Evolutionary conservation across 2,888 invertebrate genomes (phyloP).

Genomic region (Vannuccia rotundouncinata): DNA sequence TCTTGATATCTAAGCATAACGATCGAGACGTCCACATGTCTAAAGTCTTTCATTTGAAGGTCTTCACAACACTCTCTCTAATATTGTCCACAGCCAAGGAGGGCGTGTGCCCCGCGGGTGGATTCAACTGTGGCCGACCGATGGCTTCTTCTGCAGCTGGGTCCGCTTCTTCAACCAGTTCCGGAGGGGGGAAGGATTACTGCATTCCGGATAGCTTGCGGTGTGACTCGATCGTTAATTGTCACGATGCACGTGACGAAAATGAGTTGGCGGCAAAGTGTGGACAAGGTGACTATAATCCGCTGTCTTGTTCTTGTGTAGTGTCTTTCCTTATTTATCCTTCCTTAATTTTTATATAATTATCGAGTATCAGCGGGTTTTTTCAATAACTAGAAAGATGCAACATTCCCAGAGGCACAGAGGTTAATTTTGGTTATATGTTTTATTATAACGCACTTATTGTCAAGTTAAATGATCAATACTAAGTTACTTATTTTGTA

Average conservation of each 20-base stretch:
- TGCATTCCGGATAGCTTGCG: slow-evolving; percentile 31
- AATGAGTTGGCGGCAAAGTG: neutral
- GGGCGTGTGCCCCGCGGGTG: neutral
- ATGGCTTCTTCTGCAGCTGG: neutral
- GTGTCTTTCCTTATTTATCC: too few species aligned
- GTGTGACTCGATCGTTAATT: slow-evolving; percentile 29
- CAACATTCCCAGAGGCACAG: too few species aligned
- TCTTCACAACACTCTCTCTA: neutral
- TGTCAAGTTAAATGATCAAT: too few species aligned
- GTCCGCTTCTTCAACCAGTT: neutral
- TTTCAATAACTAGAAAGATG: too few species aligned
- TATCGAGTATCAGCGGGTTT: too few species aligned
- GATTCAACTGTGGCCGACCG: neutral
- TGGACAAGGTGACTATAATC: slow-evolving; percentile 12
- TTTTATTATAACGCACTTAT: too few species aligned
- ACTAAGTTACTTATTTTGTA: too few species aligned
- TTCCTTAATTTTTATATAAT: too few species aligned
- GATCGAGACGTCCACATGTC: neutral
- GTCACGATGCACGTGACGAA: slow-evolving; percentile 35
- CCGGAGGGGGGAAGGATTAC: neutral
- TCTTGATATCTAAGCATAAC: neutral
- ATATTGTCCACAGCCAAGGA: neutral
- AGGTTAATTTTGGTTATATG: too few species aligned
- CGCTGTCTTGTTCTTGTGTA: too few species aligned
- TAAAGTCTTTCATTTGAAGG: neutral